These are phyloP conservation scores for Sphaerophoria rueppellii DNA, from an alignment of 2,888 invertebrate genomes.

Conservation along the genomic window DNA sequence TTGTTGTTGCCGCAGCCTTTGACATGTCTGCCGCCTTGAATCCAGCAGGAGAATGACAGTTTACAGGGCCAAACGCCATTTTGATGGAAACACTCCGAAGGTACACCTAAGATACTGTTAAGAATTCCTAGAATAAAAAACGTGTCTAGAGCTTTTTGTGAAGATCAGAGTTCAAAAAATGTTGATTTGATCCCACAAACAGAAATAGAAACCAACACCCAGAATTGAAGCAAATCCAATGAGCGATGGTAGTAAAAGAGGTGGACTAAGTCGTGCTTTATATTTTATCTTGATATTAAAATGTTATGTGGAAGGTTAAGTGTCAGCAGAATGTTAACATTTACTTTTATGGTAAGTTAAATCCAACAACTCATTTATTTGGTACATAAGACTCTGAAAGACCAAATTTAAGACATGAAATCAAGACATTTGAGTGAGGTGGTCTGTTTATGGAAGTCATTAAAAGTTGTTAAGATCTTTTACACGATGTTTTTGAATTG, in stretches of 20 bases:
- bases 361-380: background rate
- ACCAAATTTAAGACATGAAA: background rate
- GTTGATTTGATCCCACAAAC: too few relatives aligned
- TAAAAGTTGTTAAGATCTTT: background rate
- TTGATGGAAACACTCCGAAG: conserved; percentile 82
- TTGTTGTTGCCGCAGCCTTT: conserved; percentile 87
- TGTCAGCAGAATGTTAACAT: background rate
- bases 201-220: too few relatives aligned
- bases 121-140: conserved; percentile 77
- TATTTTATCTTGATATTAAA: background rate
- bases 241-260: too few relatives aligned
- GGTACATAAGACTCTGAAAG: background rate
- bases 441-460: background rate
- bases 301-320: background rate
- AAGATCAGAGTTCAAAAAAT: too few relatives aligned
- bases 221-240: too few relatives aligned
- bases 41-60: conserved; percentile 88
- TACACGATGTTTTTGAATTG: too few relatives aligned
- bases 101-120: conserved; percentile 80
- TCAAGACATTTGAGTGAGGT: background rate
- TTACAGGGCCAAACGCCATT: conserved; percentile 86
- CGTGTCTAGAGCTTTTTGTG: background rate
- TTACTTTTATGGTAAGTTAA: too few relatives aligned
- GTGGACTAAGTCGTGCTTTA: background rate
- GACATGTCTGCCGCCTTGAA: conserved; percentile 87